Percentiles rank a stretch among this genome's conserved stretches.
Conservation (phyloP, 2,888 invertebrate species). For the Stegana nigrithorax region DNA sequence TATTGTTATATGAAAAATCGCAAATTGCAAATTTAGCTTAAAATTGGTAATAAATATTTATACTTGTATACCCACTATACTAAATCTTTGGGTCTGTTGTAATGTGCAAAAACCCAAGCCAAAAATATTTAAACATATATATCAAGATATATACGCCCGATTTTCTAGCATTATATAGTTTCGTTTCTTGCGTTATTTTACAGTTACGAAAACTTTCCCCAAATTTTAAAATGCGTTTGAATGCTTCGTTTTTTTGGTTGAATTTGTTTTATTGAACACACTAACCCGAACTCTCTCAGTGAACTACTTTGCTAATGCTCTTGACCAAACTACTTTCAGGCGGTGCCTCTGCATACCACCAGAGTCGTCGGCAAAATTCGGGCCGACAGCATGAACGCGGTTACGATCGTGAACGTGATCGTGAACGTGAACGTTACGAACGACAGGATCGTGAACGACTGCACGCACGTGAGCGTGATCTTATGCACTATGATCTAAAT, state of each 20-base stretch:
- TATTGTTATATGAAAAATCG: too few species aligned
- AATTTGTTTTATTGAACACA: constrained; percentile 24
- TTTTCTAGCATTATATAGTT: not conserved
- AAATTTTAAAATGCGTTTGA: constrained; percentile 44
- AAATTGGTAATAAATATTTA: too few species aligned
- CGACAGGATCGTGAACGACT: constrained; percentile 61
- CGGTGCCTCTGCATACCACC: constrained; percentile 67
- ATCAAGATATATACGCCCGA: not conserved
- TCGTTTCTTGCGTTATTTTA: constrained; percentile 1
- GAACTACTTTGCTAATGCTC: constrained; percentile 25
- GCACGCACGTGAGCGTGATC: constrained; percentile 67
- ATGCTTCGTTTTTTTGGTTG: constrained; percentile 50
- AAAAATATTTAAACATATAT: not conserved
- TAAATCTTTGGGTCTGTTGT: too few species aligned
- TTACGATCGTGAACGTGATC: constrained; percentile 54
- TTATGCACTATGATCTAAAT: constrained; percentile 68
- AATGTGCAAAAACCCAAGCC: too few species aligned
- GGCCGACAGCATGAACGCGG: constrained; percentile 60
- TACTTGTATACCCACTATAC: too few species aligned
- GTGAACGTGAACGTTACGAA: constrained; percentile 48
- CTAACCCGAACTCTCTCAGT: not conserved
- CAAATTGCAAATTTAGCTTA: too few species aligned
- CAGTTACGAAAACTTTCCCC: constrained; percentile 8
- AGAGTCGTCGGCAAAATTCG: constrained; percentile 64
- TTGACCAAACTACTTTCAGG: constrained; percentile 47